Percentiles rank a stretch among this genome's conserved stretches.
Conservation (phyloP, 2,113 vertebrate species). For the Thunnus thynnus region DNA sequence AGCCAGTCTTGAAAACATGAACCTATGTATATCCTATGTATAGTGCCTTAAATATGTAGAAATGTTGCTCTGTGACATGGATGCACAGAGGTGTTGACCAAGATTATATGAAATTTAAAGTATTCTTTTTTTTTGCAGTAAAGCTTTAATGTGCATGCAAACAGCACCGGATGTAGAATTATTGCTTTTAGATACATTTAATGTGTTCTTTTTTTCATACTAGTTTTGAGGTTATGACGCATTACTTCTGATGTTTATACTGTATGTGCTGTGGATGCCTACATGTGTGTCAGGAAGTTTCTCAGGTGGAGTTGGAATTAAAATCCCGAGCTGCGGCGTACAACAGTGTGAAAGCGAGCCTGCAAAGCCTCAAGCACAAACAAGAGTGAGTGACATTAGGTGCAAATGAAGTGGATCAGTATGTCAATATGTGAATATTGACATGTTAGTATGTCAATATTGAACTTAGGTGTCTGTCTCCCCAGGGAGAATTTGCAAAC, state of each 20-base stretch:
- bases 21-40: too few relatives aligned
- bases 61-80: too few relatives aligned
- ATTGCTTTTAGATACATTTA: too few relatives aligned
- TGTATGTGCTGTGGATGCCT: constrained; percentile 29
- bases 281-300: constrained; percentile 88
- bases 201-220: background rate
- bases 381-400: constrained; percentile 84
- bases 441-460: background rate
- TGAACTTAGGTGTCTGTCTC: constrained; percentile 16
- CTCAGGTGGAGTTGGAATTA: constrained; percentile 91
- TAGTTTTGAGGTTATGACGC: background rate
- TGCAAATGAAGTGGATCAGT: background rate
- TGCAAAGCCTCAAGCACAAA: constrained; percentile 88
- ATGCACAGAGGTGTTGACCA: too few relatives aligned
- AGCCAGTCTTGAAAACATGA: too few relatives aligned
- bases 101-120: too few relatives aligned
- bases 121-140: too few relatives aligned
- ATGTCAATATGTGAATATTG: background rate
- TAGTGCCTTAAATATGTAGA: too few relatives aligned
- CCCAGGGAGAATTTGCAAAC: constrained; percentile 90
- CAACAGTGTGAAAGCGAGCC: constrained; percentile 87
- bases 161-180: background rate
- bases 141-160: background rate
- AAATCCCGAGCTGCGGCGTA: constrained; percentile 87
- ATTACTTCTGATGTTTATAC: constrained; percentile 9